These are phyloP conservation scores for Perodicticus potto DNA, from an alignment of 2,797 vertebrate species.

Conservation along the genomic window DNA sequence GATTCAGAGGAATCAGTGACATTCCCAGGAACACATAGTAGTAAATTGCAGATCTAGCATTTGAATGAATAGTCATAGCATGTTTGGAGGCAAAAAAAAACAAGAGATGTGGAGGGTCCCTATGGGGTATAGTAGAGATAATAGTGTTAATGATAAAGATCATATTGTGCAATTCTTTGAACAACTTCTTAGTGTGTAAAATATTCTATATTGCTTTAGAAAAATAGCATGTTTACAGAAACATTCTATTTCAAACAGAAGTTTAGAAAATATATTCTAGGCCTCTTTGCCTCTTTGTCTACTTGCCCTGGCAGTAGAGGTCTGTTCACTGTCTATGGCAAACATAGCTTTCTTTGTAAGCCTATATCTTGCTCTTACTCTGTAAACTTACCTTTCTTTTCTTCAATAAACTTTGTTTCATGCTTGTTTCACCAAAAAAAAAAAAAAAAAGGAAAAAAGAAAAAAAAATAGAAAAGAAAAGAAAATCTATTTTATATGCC, in stretches of 20 bases:
- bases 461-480: not conserved
- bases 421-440: no score
- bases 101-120: not conserved
- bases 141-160: not conserved
- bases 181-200: not conserved
- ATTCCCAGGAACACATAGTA: not conserved
- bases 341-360: no score
- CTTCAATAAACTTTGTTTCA: no score
- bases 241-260: not conserved
- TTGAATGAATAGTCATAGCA: not conserved
- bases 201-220: not conserved
- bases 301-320: no score
- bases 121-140: not conserved
- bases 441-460: no score
- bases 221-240: not conserved
- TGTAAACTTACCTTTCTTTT: no score
- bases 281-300: not conserved
- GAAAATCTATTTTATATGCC: not conserved
- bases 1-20: not conserved
- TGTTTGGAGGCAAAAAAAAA: not conserved
- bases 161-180: not conserved
- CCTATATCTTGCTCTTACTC: no score
- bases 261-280: constrained; percentile 6
- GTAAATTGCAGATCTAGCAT: not conserved
- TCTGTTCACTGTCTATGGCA: no score